Evolutionary conservation across 2,888 invertebrate genomes (phyloP), one percentile per base, ranked within the genome.

Genomic region (Eudemis profundana): DNA sequence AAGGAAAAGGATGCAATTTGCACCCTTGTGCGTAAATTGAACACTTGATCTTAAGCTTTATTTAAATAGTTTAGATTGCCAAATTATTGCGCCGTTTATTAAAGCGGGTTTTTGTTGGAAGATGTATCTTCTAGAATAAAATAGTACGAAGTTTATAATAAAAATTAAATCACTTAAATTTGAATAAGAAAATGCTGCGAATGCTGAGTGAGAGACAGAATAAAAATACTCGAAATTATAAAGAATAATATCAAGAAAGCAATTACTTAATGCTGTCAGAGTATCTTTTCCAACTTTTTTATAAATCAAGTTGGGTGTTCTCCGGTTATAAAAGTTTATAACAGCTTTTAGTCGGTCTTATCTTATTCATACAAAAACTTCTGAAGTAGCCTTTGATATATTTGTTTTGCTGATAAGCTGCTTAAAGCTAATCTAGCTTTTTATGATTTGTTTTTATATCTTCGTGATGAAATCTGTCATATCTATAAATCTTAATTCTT

Each of bases 331-430:
- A 82, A 75, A 81, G 68, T 67, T 79, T 81, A 79, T 77, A 77
- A 80, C 79, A 79, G 81, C 82, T 82, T 82, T 80, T 74, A 76
- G 69, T 69, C 66, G 68, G 68, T 76, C 75, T 82, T 89, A 90
- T 90, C 89, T 84, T 69, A 69, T 62, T 72, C 75, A 76, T 74
- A 84, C 77, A 82, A 73, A 75, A 77, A 86, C 89, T 90, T 78
- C 88, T 89, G 84, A 83, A 84, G 89, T 82, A 87, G 88, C 87
- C 81, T 78, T 78, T 80, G 77, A 78, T 82, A 78, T 83, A 82
- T 85, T 85, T 85, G 79, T 76, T 67, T 77, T 74, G 66, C 59
- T 74, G 88, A 89, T 89, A 89, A 87, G 81, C 72, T 70, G 62
- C 51, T 70, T 69, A 47, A 66, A 63, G 50, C 54, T 66, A 73